A percentile compares a stretch with the other conserved stretches of the same genome.
phyloP scores from a whole-genome alignment of 2,797 vertebrate species.

The Galago senegalensis region DNA sequence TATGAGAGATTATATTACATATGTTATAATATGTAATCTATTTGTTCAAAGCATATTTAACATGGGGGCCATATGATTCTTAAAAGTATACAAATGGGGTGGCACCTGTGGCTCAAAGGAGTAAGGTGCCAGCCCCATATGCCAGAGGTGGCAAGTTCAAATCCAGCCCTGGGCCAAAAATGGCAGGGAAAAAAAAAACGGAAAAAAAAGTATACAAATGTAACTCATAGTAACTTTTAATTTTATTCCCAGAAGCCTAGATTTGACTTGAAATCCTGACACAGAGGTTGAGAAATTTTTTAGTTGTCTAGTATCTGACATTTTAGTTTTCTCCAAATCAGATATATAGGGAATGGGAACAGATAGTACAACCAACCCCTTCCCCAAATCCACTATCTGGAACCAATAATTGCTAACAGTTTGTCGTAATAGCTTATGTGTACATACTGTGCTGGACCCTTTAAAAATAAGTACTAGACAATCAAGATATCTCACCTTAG shows the following conservation, averaged over 20 bases:
- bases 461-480: neutral
- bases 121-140: too few species aligned
- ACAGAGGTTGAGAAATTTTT: neutral
- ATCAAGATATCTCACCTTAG: neutral
- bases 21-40: neutral
- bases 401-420: neutral
- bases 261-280: neutral
- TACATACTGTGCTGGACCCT: neutral
- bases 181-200: too few species aligned
- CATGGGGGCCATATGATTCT: neutral
- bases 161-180: too few species aligned
- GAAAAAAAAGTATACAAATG: neutral
- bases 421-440: neutral
- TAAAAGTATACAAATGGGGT: neutral
- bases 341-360: neutral
- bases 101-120: too few species aligned
- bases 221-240: neutral
- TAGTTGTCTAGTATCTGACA: neutral
- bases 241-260: neutral
- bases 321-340: constrained; percentile 33
- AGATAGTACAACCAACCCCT: neutral
- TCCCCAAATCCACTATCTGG: neutral
- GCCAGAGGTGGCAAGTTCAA: too few species aligned
- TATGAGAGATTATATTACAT: neutral
- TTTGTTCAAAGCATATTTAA: constrained; percentile 4